Evolutionary conservation across 1,140 invertebrate genomes (phyloP), one percentile per base, ranked within the genome.

Genomic region (Fopius arisanus): DNA sequence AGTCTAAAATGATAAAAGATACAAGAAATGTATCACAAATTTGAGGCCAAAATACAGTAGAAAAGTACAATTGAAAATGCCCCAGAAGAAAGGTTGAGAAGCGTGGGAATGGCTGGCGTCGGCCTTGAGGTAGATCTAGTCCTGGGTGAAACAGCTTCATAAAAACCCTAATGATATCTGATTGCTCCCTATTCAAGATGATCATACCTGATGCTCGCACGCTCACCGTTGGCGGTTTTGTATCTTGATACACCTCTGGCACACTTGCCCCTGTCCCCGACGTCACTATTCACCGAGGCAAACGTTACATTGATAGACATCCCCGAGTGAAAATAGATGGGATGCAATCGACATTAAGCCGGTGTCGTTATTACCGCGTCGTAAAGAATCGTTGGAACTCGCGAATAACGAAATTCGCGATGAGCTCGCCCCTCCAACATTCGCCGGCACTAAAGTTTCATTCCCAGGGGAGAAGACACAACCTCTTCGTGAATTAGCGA

Each of bases 161-260:
- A 83, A 85, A 86, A 85, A 84, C 80, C 78, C 80, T 85, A 86
- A 86, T 85, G 83, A 86, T 86, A 86, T 84, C 84, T 84, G 84
- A 86, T 84, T 85, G 83, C 82, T 83, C 82, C 77, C 78, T 82
- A 82, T 86, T 83, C 84, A 82, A 79, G 84, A 86, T 83, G 84
- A 85, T 85, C 54, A 26, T 59, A 84, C 81, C 80, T 79, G 75
- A 72, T 79, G 75, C 75, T 73, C 72, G 77, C 81, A 80, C 79
- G 78, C 76, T 72, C 74, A 40, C 31, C 54, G 19, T 59, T 59
- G 12, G 59, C 19, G 43, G 75, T 78, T 77, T 78, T 78, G 78
- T 77, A 75, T 81, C 78, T 77, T 79, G 70, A 63, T 63, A 78
- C 81, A 73, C 40, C 23, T 69, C 59, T 70, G 41, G 75, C 68